Base-by-base conservation (phyloP, 2,888 invertebrate species). In the Eupeodes latifasciatus region DNA sequence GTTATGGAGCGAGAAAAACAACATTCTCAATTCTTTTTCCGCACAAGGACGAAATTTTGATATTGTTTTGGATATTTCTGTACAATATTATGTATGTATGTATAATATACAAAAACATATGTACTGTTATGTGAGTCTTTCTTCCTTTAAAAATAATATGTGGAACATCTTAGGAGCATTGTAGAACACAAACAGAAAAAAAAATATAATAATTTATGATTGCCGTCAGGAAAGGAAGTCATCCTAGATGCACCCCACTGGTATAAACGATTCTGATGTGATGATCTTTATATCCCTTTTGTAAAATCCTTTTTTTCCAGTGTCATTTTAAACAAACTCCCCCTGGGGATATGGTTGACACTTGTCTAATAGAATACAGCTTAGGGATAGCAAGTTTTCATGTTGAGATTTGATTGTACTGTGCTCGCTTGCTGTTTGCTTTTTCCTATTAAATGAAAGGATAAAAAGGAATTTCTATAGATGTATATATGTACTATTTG, bases 191-290 rank as follows among this genome's bases (percentile, higher is more conserved):
- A 72, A 67, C 19, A 59, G 64, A 77, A 77, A 74, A 77, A 74
- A 53, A 55, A 27, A 27, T 3, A 34, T 53, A 74, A 85, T 84
- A 81, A 85, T 78, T 85, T 84, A 88, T 88, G 85, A 85, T 75
- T 81, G 67, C 53, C 71, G 74, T 77, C 61, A 67, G 66, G 59
- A 11, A 51, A 75, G 36, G 71, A 76, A 76, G 83, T 66, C 82
- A 83, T 67, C 61, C 36, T 16, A 67, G 71, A 76, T 82, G 87
- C 87, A 87, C 87, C 87, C 87, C 55, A 80, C 71, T 66, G 74
- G 76, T 44, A 57, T 34, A 72, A 61, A 77, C 62, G 64, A 55
- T 74, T 44, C 57, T 36, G 78, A 75, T 79, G 75, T 75, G 82
- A 82, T 82, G 86, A 86, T 86, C 87, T 64, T 77, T 87, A 87